Percentiles rank a stretch among this genome's conserved stretches.
These are phyloP conservation scores for Eupithecia subfuscata DNA, from an alignment of 2,888 invertebrate species.

Conservation along the genomic window DNA sequence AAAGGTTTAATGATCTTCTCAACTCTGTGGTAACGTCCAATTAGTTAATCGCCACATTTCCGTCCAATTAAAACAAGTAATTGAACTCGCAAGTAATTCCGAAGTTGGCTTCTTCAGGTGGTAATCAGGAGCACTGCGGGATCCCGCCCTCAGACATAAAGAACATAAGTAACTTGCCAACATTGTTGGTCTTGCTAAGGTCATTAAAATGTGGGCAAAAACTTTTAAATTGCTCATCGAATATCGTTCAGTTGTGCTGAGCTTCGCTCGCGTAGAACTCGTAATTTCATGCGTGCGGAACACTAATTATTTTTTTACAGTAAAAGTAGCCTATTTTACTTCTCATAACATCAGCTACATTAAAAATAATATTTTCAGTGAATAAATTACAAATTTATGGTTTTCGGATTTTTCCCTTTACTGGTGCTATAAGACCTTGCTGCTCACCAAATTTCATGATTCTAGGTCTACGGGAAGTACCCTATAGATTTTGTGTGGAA, in stretches of 20 bases:
- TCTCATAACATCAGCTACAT: not conserved
- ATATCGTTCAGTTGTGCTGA: not conserved
- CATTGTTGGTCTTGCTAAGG: not conserved
- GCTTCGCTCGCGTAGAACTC: not conserved
- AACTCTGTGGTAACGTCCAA: conserved; percentile 1
- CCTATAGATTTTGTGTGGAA: too few relatives aligned
- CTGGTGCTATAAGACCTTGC: too few relatives aligned
- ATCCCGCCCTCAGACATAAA: not conserved
- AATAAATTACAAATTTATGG: too few relatives aligned
- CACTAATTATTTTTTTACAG: too few relatives aligned
- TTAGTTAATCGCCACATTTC: conserved; percentile 2
- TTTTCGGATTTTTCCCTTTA: too few relatives aligned
- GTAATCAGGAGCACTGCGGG: not conserved
- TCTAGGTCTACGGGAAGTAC: too few relatives aligned
- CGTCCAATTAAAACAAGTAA: conserved; percentile 12
- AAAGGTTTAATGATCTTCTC: not conserved
- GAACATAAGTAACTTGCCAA: conserved; percentile 2
- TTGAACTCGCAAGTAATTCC: conserved; percentile 6
- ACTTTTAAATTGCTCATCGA: not conserved
- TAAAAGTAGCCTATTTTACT: not conserved
- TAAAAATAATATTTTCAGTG: too few relatives aligned
- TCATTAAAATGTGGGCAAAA: not conserved
- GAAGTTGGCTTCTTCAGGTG: conserved; percentile 5
- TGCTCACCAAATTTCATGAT: too few relatives aligned
- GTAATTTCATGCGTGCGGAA: too few relatives aligned